A percentile compares a stretch with the other conserved stretches of the same genome.
Evolutionary conservation across 2,888 invertebrate genomes (phyloP).

Genomic region (Aplocera efformata): DNA sequence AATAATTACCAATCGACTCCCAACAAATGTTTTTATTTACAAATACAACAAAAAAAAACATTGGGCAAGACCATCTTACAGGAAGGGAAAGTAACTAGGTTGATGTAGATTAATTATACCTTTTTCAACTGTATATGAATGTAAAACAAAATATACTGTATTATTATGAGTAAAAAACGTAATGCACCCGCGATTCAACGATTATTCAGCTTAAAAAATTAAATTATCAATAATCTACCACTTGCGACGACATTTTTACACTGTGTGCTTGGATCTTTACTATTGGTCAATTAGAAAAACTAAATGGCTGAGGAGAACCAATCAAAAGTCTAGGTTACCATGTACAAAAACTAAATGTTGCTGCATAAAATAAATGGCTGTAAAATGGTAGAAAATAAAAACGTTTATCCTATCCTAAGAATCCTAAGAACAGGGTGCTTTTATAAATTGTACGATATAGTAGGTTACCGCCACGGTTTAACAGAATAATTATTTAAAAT

Average conservation of each 20-base stretch:
- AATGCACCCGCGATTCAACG: constrained; percentile 47
- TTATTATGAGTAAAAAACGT: constrained; percentile 25
- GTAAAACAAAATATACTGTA: constrained; percentile 21
- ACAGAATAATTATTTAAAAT: too few species aligned
- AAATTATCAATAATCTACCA: constrained; percentile 43
- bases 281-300: constrained; percentile 49
- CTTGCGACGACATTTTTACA: constrained; percentile 70
- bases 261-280: constrained; percentile 56
- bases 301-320: constrained; percentile 33
- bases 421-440: too few species aligned
- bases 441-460: too few species aligned
- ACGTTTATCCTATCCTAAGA: too few species aligned
- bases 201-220: constrained; percentile 40
- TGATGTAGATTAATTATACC: constrained; percentile 33
- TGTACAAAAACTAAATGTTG: constrained; percentile 22
- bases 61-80: constrained; percentile 59
- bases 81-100: constrained; percentile 53
- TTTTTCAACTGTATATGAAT: constrained; percentile 27
- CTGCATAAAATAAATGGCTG: constrained; percentile 9
- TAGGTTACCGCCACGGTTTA: too few species aligned
- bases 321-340: constrained; percentile 36
- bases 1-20: constrained; percentile 2
- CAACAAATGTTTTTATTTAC: constrained; percentile 78
- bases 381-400: constrained; percentile 14
- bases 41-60: constrained; percentile 58